Conservation (phyloP, 2,888 invertebrate species). For the Acleris emargana region DNA sequence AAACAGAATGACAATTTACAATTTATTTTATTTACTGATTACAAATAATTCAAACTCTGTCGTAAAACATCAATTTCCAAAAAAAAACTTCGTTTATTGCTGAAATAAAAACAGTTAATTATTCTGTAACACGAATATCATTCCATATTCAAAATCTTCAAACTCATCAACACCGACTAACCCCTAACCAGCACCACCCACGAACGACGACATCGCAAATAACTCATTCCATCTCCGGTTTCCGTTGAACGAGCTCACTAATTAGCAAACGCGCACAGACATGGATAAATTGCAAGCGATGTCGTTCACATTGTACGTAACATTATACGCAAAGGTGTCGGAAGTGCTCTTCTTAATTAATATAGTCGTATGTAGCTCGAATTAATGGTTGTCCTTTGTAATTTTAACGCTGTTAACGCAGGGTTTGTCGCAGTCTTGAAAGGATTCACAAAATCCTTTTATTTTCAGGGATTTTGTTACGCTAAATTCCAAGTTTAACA, state of each 20-base stretch:
- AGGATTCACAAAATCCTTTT: conserved; percentile 9
- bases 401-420: conserved; percentile 53
- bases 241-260: conserved; percentile 72
- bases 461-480: background rate
- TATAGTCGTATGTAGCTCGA: conserved; percentile 60
- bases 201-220: conserved; percentile 65
- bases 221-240: conserved; percentile 74
- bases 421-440: conserved; percentile 38
- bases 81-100: too few relatives aligned
- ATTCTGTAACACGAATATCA: conserved; percentile 1
- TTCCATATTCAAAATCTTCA: conserved; percentile 26
- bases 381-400: conserved; percentile 60
- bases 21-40: too few relatives aligned
- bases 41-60: too few relatives aligned
- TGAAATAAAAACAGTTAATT: background rate
- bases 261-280: conserved; percentile 74
- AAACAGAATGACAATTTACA: too few relatives aligned
- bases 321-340: conserved; percentile 70
- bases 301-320: conserved; percentile 60
- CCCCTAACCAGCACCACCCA: conserved; percentile 40
- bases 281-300: conserved; percentile 75
- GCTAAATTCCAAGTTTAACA: too few relatives aligned
- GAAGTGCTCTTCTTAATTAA: conserved; percentile 72
- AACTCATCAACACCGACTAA: conserved; percentile 39
- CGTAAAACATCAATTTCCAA: too few relatives aligned